Evolutionary conservation across 37 sponge, comb jelly and placozoan genomes (phyloP).

Genomic region (Halichondria panicea): DNA sequence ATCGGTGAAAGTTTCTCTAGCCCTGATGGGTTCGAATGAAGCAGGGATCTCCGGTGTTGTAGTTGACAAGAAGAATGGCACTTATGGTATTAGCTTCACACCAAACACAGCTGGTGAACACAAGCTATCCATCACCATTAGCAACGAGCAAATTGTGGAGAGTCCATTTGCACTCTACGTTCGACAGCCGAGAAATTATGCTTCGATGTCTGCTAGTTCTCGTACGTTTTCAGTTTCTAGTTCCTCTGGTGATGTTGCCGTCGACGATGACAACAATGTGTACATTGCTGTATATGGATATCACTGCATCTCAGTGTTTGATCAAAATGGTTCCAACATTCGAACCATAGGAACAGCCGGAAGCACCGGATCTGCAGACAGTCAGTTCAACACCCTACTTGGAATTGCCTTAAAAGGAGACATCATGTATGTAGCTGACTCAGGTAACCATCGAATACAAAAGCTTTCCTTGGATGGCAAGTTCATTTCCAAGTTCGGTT

Average conservation of each 20-base stretch:
- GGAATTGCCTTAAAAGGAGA: slow-evolving; percentile 48
- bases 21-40: slow-evolving; percentile 13
- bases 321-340: slow-evolving; percentile 17
- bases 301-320: slow-evolving; percentile 27
- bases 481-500: slow-evolving; percentile 35
- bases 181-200: background rate
- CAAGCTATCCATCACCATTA: slow-evolving; percentile 24
- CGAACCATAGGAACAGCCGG: too few relatives aligned
- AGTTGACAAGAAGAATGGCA: slow-evolving; percentile 30
- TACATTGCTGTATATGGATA: slow-evolving; percentile 11
- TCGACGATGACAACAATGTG: slow-evolving; percentile 29
- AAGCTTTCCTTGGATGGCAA: slow-evolving; percentile 18
- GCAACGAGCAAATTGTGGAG: background rate
- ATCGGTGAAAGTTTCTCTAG: slow-evolving; percentile 2
- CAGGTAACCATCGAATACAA: slow-evolving; percentile 34
- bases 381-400: slow-evolving; percentile 37
- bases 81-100: slow-evolving; percentile 19
- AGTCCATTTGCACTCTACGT: slow-evolving; percentile 34
- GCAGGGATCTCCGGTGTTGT: background rate
- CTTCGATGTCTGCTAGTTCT: background rate
- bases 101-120: slow-evolving; percentile 23
- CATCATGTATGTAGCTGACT: slow-evolving; percentile 40
- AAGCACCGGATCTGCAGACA: slow-evolving; percentile 23
- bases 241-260: slow-evolving; percentile 24
- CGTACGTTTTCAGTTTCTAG: background rate